These are phyloP conservation scores for Plestiodon gilberti DNA, from an alignment of 2,113 vertebrate species.

Conservation along the genomic window DNA sequence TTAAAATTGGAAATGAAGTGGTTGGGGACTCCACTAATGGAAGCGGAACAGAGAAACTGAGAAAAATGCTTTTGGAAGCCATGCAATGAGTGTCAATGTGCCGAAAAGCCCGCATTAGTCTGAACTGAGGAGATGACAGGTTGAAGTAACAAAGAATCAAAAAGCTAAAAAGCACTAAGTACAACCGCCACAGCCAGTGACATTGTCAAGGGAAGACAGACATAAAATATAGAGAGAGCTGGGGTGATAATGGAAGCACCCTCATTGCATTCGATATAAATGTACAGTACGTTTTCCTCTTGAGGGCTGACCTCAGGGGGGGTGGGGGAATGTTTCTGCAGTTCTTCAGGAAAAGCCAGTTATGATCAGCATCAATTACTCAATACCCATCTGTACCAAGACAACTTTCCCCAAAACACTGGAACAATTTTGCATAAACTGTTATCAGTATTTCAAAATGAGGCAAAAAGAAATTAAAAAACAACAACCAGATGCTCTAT, in stretches of 20 bases:
- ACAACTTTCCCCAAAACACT: background rate
- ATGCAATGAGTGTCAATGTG: background rate
- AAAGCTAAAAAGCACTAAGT: background rate
- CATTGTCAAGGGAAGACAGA: background rate
- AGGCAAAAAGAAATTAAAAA: background rate
- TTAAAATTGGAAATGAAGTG: background rate
- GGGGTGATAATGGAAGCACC: background rate
- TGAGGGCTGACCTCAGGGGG: background rate
- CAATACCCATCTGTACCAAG: background rate
- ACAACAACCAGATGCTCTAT: background rate
- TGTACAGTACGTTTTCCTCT: background rate
- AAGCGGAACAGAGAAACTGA: background rate
- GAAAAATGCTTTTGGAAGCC: background rate
- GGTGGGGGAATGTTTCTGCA: background rate
- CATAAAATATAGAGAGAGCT: background rate
- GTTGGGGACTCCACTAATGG: background rate
- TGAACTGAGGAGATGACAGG: background rate
- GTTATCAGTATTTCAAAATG: background rate
- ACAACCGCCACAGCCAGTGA: background rate
- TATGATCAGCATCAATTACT: background rate
- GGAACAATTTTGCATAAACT: background rate
- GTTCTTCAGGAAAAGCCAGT: background rate
- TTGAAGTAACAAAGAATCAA: background rate
- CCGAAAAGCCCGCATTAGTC: background rate
- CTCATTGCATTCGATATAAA: background rate